phyloP scores from a whole-genome alignment of 2,888 invertebrate species.

The Ditylenchus weischeri region DNA sequence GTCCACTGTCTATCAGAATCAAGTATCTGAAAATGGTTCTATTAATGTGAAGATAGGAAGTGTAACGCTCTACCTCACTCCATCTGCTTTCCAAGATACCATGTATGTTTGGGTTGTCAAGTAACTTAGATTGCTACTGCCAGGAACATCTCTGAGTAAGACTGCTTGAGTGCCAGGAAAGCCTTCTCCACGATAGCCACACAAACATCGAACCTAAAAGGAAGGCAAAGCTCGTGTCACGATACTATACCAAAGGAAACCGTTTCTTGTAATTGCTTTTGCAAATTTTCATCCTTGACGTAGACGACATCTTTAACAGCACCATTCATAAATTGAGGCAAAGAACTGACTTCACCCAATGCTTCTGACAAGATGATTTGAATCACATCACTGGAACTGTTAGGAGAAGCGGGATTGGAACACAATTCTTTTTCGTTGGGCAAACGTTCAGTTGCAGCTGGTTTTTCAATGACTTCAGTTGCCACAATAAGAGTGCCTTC shows the following conservation, averaged over 20 bases:
- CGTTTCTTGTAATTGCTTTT: slow-evolving; percentile 10
- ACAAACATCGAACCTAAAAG: background rate
- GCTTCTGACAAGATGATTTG: too few relatives aligned
- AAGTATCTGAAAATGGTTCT: slow-evolving; percentile 71
- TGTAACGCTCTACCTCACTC: slow-evolving; percentile 60
- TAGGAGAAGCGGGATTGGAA: too few relatives aligned
- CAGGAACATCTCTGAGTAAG: slow-evolving; percentile 71
- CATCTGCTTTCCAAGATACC: slow-evolving; percentile 99
- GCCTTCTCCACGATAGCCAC: slow-evolving; percentile 61
- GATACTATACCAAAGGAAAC: background rate
- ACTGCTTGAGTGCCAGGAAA: slow-evolving; percentile 97
- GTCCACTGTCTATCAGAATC: slow-evolving; percentile 85
- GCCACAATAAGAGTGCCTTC: too few relatives aligned
- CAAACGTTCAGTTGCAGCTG: background rate
- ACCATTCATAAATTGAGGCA: slow-evolving; percentile 50
- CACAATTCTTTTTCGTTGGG: background rate
- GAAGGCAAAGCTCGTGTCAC: background rate
- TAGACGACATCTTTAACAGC: slow-evolving; percentile 34
- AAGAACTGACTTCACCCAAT: background rate
- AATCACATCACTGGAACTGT: too few relatives aligned
- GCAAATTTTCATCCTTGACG: slow-evolving; percentile 36
- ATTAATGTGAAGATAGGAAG: background rate
- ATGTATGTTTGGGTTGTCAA: slow-evolving; percentile 75
- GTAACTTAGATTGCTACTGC: slow-evolving; percentile 69
- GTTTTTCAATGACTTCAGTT: too few relatives aligned